These are phyloP conservation scores for Tarsius wallacei DNA, from an alignment of 2,797 vertebrate species.

Conservation along the genomic window DNA sequence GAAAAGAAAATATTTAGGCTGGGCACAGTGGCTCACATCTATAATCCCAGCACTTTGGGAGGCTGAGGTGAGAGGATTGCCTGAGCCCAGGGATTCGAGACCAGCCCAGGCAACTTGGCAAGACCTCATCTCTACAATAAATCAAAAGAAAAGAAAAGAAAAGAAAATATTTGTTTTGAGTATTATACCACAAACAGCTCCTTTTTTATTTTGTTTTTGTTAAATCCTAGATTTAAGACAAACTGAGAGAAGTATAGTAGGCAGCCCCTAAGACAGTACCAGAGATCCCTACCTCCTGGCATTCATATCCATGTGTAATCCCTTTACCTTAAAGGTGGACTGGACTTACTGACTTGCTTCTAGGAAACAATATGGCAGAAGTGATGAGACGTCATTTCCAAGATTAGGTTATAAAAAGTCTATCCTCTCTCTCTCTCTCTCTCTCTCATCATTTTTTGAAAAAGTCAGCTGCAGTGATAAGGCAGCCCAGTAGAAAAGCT, in stretches of 20 bases:
- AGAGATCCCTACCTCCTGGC: background rate
- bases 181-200: background rate
- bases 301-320: background rate
- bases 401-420: background rate
- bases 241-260: background rate
- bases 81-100: no score
- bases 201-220: conserved; percentile 1
- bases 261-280: background rate
- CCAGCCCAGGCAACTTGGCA: no score
- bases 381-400: conserved; percentile 17
- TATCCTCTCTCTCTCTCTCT: background rate
- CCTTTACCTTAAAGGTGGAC: background rate
- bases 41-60: no score
- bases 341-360: background rate
- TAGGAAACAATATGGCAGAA: background rate
- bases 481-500: background rate
- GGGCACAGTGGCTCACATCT: no score
- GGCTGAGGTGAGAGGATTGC: no score
- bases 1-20: no score
- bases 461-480: background rate
- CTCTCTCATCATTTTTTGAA: background rate
- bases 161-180: background rate
- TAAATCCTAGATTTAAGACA: background rate
- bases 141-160: no score
- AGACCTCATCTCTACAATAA: no score